A percentile compares a stretch with the other conserved stretches of the same genome.
These are phyloP conservation scores for Zaprionus capensis DNA, from an alignment of 1,140 invertebrate genomes.

Conservation along the genomic window DNA sequence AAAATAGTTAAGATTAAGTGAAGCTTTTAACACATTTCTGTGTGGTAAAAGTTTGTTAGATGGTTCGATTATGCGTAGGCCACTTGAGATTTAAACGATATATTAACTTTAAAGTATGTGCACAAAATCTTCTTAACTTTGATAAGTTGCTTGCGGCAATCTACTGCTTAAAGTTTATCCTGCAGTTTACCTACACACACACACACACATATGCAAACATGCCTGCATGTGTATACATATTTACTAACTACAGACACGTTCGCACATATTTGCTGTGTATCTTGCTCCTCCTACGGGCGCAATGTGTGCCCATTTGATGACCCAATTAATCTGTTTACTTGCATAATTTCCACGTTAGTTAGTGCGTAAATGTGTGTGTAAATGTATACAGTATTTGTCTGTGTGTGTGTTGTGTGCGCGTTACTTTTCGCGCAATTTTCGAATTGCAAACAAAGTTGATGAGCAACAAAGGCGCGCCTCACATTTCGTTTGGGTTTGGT, in stretches of 20 bases:
- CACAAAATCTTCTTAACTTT: not conserved
- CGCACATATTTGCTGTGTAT: conserved; percentile 33
- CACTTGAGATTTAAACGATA: not conserved
- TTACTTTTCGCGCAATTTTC: conserved; percentile 74
- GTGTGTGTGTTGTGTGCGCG: conserved; percentile 51
- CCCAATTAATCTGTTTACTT: conserved; percentile 81
- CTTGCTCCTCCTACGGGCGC: conserved; percentile 5
- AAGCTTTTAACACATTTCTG: not conserved
- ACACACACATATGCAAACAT: not conserved
- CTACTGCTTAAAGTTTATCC: not conserved
- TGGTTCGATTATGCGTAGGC: not conserved
- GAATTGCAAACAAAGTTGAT: conserved; percentile 71
- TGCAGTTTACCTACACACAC: not conserved
- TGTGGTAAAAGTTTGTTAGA: not conserved
- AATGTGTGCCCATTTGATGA: conserved; percentile 51
- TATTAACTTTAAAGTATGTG: not conserved
- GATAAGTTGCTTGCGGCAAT: not conserved
- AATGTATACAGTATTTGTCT: conserved; percentile 37
- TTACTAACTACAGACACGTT: conserved; percentile 28
- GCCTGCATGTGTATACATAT: conserved; percentile 15
- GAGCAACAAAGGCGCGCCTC: conserved; percentile 64
- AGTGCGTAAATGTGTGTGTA: conserved; percentile 64
- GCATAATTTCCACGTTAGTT: conserved; percentile 78
- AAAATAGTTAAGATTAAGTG: not conserved
- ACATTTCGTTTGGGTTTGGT: conserved; percentile 57